Evolutionary conservation across 1,140 invertebrate species (phyloP).

Genomic region (Dendroctonus valens): DNA sequence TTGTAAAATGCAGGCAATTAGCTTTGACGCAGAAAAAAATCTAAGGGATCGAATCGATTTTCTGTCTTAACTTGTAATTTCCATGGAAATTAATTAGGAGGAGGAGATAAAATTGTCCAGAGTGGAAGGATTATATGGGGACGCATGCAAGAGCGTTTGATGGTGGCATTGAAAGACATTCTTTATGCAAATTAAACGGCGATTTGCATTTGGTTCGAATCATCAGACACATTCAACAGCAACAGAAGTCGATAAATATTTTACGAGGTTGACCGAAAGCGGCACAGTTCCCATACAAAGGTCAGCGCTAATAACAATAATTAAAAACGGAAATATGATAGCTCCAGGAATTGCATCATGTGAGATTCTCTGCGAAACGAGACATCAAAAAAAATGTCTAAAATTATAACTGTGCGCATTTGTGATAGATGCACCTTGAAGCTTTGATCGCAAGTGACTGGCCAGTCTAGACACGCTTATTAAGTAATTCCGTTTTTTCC

Average conservation of each 20-base stretch:
- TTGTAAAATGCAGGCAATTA: constrained; percentile 37
- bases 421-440: constrained; percentile 18
- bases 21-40: constrained; percentile 30
- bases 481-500: too few relatives aligned
- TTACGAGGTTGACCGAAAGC: background rate
- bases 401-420: constrained; percentile 16
- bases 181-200: too few relatives aligned
- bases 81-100: too few relatives aligned
- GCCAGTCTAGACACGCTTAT: constrained; percentile 6
- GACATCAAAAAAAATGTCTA: constrained; percentile 1
- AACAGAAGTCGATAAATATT: too few relatives aligned
- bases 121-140: too few relatives aligned
- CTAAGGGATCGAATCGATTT: constrained; percentile 8
- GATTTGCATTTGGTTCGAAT: too few relatives aligned
- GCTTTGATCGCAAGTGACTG: constrained; percentile 12
- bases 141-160: too few relatives aligned
- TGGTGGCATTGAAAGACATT: too few relatives aligned
- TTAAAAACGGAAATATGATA: constrained; percentile 15
- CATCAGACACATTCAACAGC: too few relatives aligned
- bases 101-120: too few relatives aligned
- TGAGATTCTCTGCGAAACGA: constrained; percentile 3
- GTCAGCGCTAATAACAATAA: constrained; percentile 7
- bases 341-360: constrained; percentile 10
- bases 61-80: constrained; percentile 5
- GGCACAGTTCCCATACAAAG: background rate